phyloP scores from a whole-genome alignment of 2,113 vertebrate genomes.

The Stegastes partitus region DNA sequence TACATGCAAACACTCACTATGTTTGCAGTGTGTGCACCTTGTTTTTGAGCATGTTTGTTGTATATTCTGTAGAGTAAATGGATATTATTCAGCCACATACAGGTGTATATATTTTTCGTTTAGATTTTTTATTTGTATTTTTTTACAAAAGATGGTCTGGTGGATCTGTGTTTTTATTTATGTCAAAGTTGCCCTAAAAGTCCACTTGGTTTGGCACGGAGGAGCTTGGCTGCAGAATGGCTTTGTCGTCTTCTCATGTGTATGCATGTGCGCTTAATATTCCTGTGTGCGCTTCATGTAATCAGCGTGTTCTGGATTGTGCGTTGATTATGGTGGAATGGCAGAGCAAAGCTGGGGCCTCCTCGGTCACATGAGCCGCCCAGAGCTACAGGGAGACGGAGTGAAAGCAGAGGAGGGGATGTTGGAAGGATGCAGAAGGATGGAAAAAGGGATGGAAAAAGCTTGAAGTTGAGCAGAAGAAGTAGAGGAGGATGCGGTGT shows the following conservation, averaged over 20 bases:
- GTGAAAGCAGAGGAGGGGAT: not conserved
- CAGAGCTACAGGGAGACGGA: not conserved
- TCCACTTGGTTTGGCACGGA: not conserved
- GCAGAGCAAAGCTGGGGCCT: conserved; percentile 43
- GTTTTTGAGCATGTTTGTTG: not conserved
- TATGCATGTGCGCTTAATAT: conserved; percentile 12
- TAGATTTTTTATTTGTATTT: too few relatives aligned
- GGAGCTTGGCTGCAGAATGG: conserved; percentile 10
- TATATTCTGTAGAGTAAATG: not conserved
- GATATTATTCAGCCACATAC: not conserved
- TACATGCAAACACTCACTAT: not conserved
- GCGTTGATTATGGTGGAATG: conserved; percentile 20
- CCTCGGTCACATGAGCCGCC: conserved; percentile 44
- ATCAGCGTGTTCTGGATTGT: conserved; percentile 11
- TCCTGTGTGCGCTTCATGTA: conserved; percentile 26
- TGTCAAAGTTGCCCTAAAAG: not conserved
- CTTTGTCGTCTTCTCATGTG: not conserved
- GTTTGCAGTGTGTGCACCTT: too few relatives aligned
- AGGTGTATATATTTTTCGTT: too few relatives aligned
- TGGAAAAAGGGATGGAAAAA: too few relatives aligned
- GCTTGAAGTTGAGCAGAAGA: not conserved
- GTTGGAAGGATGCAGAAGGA: not conserved
- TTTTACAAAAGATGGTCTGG: not conserved
- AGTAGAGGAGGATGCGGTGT: not conserved
- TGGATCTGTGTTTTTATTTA: not conserved